Base-by-base conservation (phyloP, 2,888 invertebrate genomes). In the Ypsolopha scabrella region DNA sequence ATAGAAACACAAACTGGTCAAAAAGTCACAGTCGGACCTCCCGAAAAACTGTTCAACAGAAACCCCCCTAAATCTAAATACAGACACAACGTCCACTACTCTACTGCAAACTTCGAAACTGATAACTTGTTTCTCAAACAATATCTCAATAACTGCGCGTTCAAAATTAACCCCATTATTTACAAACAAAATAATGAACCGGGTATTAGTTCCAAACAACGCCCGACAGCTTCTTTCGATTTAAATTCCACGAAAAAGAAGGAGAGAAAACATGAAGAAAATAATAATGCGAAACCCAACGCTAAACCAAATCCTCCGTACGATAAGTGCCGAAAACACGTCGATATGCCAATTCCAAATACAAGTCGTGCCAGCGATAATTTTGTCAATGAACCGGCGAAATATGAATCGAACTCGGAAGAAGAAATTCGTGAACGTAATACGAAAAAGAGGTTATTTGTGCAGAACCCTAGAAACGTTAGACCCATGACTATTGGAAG, bases 401-500 rank as follows among this genome's bases (percentile, higher is more conserved):
- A 24, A 24, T 2, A 24, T 24, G 24, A 24, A 3, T 24, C 24
- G 24, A 24, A 24, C 24, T 24, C 24, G 24, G 24, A 24, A 24
- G 2, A 24, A 24, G 4, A 24, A 24, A 24, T 24, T 24, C 24
- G 4, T 24, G 24, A 24, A 24, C 24, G 24, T 24, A 24, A 3
- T 3, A 3, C 24, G 24, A 24, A 24, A 4, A 2, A 24, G 4
- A 24, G 2, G 24, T 24, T 24, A 4, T 2, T 24, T 24, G 24
- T 24, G 2, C 24, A 24, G 24, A 24, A 76, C 59, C 77, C 77
- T 44, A 76, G 53, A 59, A 80, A 78, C 58, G 58, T 79, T 55
- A 70, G 73, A 61, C 68, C 59, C 52, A 74, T 76, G 73, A 70
- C 75, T 14, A 70, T 80, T 59, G 73, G 67, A 49, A 62, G 57